A percentile compares a stretch with the other conserved stretches of the same genome.
Evolutionary conservation across 2,797 vertebrate genomes (phyloP).

Genomic region (Phyllotis vaccarum): DNA sequence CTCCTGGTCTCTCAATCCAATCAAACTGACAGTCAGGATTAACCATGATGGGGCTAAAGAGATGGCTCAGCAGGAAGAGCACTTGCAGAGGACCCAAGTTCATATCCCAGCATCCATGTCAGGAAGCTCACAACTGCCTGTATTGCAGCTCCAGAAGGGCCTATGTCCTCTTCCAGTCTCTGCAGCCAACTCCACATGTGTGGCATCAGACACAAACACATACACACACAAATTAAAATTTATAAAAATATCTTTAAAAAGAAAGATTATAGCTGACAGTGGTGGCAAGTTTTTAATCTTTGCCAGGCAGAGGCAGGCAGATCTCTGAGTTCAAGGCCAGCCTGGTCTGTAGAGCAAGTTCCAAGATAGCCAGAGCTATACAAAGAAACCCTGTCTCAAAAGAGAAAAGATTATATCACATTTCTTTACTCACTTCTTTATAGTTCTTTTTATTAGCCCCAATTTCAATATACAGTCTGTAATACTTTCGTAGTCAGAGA

Average conservation of each 20-base stretch:
- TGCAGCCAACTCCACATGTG: background rate
- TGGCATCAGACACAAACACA: background rate
- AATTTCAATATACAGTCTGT: background rate
- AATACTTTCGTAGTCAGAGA: slow-evolving; percentile 43
- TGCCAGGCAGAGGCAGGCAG: background rate
- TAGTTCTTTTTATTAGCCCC: background rate
- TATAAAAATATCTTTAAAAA: background rate
- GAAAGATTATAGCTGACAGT: background rate
- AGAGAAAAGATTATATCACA: background rate
- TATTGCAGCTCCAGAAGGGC: background rate
- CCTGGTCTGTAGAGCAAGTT: background rate
- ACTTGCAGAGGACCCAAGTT: background rate
- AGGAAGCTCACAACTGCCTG: background rate
- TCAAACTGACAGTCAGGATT: background rate
- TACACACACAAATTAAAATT: background rate
- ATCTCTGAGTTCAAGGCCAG: background rate
- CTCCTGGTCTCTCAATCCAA: background rate
- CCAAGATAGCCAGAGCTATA: background rate
- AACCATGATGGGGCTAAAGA: background rate
- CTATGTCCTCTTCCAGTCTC: background rate
- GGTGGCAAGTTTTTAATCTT: background rate
- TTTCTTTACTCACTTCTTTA: slow-evolving; percentile 2
- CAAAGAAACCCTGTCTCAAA: background rate
- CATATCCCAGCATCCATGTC: background rate
- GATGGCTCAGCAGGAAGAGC: background rate